These are phyloP conservation scores for Callaeas wilsoni DNA, from an alignment of 2,113 vertebrate genomes.

Conservation along the genomic window DNA sequence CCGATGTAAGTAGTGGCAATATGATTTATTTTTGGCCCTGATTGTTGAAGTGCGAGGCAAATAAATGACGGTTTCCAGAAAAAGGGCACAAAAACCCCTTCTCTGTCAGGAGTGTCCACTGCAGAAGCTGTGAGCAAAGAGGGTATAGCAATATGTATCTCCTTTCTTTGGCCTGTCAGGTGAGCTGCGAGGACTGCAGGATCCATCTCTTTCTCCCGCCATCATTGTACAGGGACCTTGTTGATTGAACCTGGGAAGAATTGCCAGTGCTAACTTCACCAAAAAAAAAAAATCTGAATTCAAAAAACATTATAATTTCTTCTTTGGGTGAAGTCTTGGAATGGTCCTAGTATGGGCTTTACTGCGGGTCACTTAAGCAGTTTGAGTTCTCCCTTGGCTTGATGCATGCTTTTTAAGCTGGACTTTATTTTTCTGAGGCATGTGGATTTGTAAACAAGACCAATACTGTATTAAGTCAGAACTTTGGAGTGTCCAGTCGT, in stretches of 20 bases:
- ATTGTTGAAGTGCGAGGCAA: background rate
- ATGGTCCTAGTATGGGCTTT: background rate
- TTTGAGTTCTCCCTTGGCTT: background rate
- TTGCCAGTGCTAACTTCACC: background rate
- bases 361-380: background rate
- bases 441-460: background rate
- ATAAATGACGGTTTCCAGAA: background rate
- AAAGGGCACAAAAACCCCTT: background rate
- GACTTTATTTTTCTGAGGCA: background rate
- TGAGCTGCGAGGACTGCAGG: background rate
- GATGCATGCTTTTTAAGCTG: background rate
- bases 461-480: background rate
- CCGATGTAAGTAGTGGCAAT: background rate
- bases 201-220: background rate
- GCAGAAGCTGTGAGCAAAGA: background rate
- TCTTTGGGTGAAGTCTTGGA: background rate
- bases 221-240: background rate
- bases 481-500: background rate
- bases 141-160: accelerated
- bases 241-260: background rate
- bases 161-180: background rate
- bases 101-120: background rate
- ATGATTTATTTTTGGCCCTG: background rate
- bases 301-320: background rate
- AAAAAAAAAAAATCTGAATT: background rate